Conservation (phyloP, 2,113 vertebrate species). For the Halcyon senegalensis region DNA sequence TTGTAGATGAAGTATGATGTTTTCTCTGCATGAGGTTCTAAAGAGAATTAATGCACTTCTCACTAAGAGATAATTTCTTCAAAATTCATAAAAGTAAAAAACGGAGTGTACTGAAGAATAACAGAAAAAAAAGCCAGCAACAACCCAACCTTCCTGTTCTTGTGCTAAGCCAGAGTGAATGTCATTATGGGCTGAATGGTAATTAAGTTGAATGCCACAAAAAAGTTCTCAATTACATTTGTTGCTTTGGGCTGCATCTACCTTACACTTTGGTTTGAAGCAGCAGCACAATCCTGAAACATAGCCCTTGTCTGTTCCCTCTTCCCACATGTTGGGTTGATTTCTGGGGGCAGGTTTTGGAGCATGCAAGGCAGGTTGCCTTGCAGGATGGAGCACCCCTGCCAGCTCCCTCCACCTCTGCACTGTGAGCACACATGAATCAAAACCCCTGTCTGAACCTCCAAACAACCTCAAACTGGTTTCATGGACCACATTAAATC, state of each 20-base stretch:
- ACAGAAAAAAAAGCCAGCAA: background rate
- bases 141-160: background rate
- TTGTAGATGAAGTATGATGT: background rate
- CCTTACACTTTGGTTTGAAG: background rate
- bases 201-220: background rate
- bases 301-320: background rate
- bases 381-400: background rate
- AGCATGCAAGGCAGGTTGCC: background rate
- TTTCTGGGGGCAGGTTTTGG: background rate
- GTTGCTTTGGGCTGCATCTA: background rate
- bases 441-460: rapidly evolving
- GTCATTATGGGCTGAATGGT: background rate
- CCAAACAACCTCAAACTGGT: background rate
- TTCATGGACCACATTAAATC: background rate
- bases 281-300: background rate
- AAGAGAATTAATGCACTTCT: background rate
- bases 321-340: background rate
- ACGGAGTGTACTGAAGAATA: background rate
- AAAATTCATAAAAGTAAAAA: background rate
- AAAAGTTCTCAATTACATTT: background rate
- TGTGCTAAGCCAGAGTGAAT: background rate
- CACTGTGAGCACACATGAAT: rapidly evolving
- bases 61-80: background rate
- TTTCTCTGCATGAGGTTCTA: background rate
- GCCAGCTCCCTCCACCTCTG: background rate